These are phyloP conservation scores for Ophion slaviceki DNA, from an alignment of 2,888 invertebrate species.

Conservation along the genomic window DNA sequence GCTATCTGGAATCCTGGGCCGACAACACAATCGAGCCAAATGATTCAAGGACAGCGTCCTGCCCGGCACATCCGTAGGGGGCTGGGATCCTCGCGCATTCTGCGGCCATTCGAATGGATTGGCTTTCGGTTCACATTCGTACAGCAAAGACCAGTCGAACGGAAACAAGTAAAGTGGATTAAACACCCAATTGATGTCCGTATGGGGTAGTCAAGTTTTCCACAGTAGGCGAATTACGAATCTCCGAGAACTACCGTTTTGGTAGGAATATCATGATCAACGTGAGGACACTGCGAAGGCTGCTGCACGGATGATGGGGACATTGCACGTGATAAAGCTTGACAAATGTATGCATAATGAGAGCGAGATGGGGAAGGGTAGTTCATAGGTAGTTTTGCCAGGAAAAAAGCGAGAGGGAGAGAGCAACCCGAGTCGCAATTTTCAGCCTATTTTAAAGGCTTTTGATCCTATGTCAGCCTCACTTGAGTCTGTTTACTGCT, in stretches of 20 bases:
- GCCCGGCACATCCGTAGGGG: not conserved
- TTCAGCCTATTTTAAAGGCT: too few relatives aligned
- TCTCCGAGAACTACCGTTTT: not conserved
- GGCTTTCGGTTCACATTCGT: not conserved
- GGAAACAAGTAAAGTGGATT: not conserved
- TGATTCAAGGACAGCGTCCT: not conserved
- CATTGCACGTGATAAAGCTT: not conserved
- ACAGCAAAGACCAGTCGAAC: too few relatives aligned
- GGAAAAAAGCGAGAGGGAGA: not conserved
- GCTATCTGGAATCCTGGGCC: not conserved
- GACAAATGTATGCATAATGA: not conserved
- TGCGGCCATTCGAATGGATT: not conserved
- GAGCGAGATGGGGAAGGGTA: too few relatives aligned
- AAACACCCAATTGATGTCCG: not conserved
- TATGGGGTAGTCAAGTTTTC: not conserved
- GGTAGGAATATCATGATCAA: not conserved
- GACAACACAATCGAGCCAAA: not conserved
- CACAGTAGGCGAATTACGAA: not conserved
- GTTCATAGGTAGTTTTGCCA: too few relatives aligned
- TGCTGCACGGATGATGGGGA: conserved; percentile 12
- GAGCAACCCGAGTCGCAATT: not conserved
- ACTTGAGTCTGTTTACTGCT: too few relatives aligned
- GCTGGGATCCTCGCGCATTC: not conserved
- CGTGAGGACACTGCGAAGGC: not conserved
- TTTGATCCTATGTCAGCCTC: too few relatives aligned